These are phyloP conservation scores for Thamnophis sirtalis DNA, from an alignment of 2,113 vertebrate species.

Conservation along the genomic window DNA sequence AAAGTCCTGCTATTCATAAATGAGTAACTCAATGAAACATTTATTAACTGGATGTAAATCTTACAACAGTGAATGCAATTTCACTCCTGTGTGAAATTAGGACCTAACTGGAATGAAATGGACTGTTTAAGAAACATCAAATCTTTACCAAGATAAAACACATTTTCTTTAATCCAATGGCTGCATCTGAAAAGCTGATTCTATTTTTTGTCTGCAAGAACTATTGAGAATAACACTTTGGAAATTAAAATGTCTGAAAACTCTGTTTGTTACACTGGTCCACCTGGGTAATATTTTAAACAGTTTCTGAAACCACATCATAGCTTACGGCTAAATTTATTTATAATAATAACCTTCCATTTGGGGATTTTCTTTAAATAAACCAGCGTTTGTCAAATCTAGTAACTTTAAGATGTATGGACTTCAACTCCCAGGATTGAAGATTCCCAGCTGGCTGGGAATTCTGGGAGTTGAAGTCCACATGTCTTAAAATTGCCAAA, in stretches of 20 bases:
- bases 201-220: neutral
- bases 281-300: neutral
- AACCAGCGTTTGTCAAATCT: neutral
- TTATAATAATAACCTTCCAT: neutral
- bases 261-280: neutral
- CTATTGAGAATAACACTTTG: neutral
- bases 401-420: neutral
- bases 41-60: neutral
- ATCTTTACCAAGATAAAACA: neutral
- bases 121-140: neutral
- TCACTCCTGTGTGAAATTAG: neutral
- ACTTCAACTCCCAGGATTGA: neutral
- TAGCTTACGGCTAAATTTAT: neutral
- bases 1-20: constrained; percentile 16
- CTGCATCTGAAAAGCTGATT: neutral
- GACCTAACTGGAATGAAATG: neutral
- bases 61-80: neutral
- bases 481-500: neutral
- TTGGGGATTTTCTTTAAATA: constrained; percentile 23
- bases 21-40: neutral
- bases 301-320: neutral
- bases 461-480: neutral
- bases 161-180: neutral
- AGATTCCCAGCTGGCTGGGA: neutral
- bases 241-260: neutral